Percentiles rank a stretch among this genome's conserved stretches.
phyloP scores from a whole-genome alignment of 2,797 vertebrate genomes.

The Champsocephalus gunnari region DNA sequence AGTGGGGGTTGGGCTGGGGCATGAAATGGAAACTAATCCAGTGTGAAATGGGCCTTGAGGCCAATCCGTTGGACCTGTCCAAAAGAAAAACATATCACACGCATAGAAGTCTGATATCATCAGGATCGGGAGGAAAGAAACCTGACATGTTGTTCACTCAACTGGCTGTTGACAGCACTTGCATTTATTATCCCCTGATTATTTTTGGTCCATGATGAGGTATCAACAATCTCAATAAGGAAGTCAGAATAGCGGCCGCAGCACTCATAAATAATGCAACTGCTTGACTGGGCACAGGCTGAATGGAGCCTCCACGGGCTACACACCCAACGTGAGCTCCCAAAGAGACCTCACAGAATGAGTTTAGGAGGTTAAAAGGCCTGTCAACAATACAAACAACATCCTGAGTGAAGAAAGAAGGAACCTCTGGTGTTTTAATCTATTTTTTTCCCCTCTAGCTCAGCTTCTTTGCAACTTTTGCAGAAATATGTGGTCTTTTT shows the following conservation, averaged over 20 bases:
- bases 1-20: constrained; percentile 45
- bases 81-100: constrained; percentile 73
- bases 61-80: constrained; percentile 64
- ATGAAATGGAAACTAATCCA: constrained; percentile 81
- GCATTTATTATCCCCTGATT: constrained; percentile 78
- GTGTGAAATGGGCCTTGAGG: constrained; percentile 79
- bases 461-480: constrained; percentile 63
- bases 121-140: constrained; percentile 52
- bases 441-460: constrained; percentile 57
- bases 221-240: constrained; percentile 78
- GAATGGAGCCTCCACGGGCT: constrained; percentile 76
- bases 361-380: constrained; percentile 82
- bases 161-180: constrained; percentile 79
- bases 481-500: constrained; percentile 73
- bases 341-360: constrained; percentile 80
- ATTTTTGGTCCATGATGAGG: constrained; percentile 79
- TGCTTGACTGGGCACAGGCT: constrained; percentile 76
- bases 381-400: constrained; percentile 81
- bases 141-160: constrained; percentile 71
- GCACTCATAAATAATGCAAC: constrained; percentile 86
- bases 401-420: constrained; percentile 67
- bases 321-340: constrained; percentile 75
- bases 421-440: constrained; percentile 72
- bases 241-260: constrained; percentile 70
- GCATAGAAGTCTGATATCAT: constrained; percentile 64